Evolutionary conservation across 2,797 vertebrate species (phyloP), one percentile per base, ranked within the genome.

Genomic region (Cottoperca gobio): DNA sequence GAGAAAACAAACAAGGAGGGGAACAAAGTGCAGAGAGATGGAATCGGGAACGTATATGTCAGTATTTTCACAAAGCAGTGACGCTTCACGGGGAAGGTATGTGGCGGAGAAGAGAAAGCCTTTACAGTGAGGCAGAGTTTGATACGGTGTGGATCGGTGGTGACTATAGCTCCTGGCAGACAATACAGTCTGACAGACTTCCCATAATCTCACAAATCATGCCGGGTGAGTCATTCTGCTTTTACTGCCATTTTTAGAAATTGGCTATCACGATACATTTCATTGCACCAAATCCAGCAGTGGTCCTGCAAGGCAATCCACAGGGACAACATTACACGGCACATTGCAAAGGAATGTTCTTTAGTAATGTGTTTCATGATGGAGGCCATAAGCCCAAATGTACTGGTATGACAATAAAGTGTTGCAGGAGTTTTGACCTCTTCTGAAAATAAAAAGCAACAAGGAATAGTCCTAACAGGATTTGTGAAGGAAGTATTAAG

Each of bases 201-300:
- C 35, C 79, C 23, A 46, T 82, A 84, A 88, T 83, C 81, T 85
- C 67, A 74, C 78, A 85, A 82, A 86, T 84, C 76, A 66, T 10
- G 33, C 70, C 43, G 71, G 61, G 48, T 89, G 88, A 88, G 67
- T 84, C 87, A 88, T 78, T 85, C 76, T 50, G 79, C 77, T 76
- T 74, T 64, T 42, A 54, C 59, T 58, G 66, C n/a, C 75, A 52
- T 73, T 71, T 84, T 88, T 81, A 76, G 63, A 81, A 76, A 81
- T 33, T 50, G 72, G 72, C 74, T 63, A 76, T 79, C 23, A 42
- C 14, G 1, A 62, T 69, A 68, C 61, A 73, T 78, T 73, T 70
- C 19, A 55, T 35, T 65, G 74, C 49, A 70, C 65, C 60, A 43
- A 50, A 40, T 14, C 23, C 54, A 46, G 55, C 72, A 1, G 43